phyloP scores from a whole-genome alignment of 2,113 vertebrate genomes.

The Arothron firmamentum region DNA sequence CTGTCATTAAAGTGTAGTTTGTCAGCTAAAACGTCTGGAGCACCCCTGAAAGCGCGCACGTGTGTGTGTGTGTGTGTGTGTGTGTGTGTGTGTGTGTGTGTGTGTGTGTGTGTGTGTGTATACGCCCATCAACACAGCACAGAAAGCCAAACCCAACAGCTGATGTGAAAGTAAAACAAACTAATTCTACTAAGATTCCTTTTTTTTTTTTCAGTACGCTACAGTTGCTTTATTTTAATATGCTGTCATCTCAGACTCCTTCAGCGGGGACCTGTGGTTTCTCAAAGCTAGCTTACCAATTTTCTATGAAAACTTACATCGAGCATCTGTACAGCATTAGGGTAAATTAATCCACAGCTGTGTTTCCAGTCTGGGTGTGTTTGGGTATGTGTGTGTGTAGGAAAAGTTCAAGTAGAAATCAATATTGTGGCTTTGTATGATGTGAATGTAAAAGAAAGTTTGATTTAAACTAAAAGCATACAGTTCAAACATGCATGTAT shows the following conservation, averaged over 20 bases:
- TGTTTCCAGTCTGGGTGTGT: neutral
- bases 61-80: too few relatives aligned
- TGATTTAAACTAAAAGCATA: slow-evolving; percentile 74
- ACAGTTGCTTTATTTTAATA: slow-evolving; percentile 25
- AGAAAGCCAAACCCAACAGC: neutral
- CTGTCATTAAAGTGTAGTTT: slow-evolving; percentile 50
- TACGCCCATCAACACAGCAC: slow-evolving; percentile 2
- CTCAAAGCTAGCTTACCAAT: slow-evolving; percentile 47
- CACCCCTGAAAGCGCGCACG: neutral
- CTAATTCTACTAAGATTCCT: neutral
- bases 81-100: neutral
- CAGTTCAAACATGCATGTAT: neutral
- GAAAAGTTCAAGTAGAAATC: slow-evolving; percentile 67
- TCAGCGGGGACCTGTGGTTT: slow-evolving; percentile 63
- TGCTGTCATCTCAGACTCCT: slow-evolving; percentile 12
- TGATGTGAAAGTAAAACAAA: neutral
- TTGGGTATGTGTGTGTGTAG: slow-evolving; percentile 8
- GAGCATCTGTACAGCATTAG: slow-evolving; percentile 72
- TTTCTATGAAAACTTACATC: slow-evolving; percentile 63
- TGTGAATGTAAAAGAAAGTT: slow-evolving; percentile 81
- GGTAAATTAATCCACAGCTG: slow-evolving; percentile 82
- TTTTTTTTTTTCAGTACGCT: neutral
- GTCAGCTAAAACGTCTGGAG: slow-evolving; percentile 39
- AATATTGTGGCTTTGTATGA: slow-evolving; percentile 79
- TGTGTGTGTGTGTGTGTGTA: neutral